Conservation (phyloP, 2,797 vertebrate genomes). For the Macroramphosus scolopax region DNA sequence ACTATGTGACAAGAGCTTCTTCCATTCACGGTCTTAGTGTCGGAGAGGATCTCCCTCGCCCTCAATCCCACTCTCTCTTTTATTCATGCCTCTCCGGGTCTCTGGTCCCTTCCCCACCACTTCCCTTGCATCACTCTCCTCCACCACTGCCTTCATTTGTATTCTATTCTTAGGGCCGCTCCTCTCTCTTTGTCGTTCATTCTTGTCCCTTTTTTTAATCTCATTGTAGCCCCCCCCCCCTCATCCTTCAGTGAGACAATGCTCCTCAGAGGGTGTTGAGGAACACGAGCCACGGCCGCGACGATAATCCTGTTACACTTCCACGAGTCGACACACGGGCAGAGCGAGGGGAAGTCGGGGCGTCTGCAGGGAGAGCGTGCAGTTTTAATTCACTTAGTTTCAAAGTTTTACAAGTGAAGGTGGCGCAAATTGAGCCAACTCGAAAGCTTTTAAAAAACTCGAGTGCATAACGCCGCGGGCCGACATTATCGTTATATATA, state of each 20-base stretch:
- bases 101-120: not conserved
- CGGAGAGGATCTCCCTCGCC: constrained; percentile 63
- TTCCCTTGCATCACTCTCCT: constrained; percentile 18
- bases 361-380: constrained; percentile 20
- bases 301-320: constrained; percentile 58
- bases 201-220: constrained; percentile 56
- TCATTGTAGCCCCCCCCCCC: constrained; percentile 53
- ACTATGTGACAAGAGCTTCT: constrained; percentile 57
- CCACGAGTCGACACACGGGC: constrained; percentile 27
- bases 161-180: constrained; percentile 64
- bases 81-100: constrained; percentile 64
- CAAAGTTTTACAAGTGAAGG: constrained; percentile 40
- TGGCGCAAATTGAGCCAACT: constrained; percentile 30
- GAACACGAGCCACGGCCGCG: constrained; percentile 30
- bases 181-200: constrained; percentile 56
- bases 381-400: constrained; percentile 46
- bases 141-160: constrained; percentile 55
- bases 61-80: constrained; percentile 66
- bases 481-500: too few relatives aligned
- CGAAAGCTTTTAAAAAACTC: too few relatives aligned
- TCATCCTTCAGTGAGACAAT: constrained; percentile 45
- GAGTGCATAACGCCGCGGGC: too few relatives aligned
- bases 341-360: not conserved
- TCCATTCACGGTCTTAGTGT: constrained; percentile 52
- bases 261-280: constrained; percentile 46